These are phyloP conservation scores for Ricordea florida DNA, from an alignment of 92 coral and sea anemone species.

Conservation along the genomic window DNA sequence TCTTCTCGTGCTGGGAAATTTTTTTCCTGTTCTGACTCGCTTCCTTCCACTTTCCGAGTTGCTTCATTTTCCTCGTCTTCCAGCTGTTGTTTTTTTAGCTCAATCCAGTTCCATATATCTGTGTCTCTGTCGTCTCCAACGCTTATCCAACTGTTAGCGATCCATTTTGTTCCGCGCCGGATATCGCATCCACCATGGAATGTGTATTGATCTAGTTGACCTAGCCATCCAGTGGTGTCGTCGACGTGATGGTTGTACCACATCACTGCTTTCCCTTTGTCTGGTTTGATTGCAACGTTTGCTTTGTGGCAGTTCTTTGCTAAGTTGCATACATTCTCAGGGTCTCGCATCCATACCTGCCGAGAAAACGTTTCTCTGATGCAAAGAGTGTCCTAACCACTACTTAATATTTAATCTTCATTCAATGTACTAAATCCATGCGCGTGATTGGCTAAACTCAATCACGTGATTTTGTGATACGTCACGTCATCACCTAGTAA, in stretches of 20 bases:
- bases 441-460: too few species aligned
- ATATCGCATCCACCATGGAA: slow-evolving; percentile 97
- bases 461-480: too few species aligned
- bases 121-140: slow-evolving; percentile 73
- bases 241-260: slow-evolving; percentile 94
- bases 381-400: too few species aligned
- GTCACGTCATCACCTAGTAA: too few species aligned
- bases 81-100: slow-evolving; percentile 54
- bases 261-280: slow-evolving; percentile 88
- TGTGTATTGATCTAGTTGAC: slow-evolving; percentile 74
- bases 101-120: slow-evolving; percentile 87
- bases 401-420: too few species aligned
- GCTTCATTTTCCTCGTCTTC: slow-evolving; percentile 11
- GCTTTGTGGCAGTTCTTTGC: slow-evolving; percentile 90
- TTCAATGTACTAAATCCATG: too few species aligned
- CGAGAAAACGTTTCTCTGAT: too few species aligned
- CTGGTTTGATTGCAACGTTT: slow-evolving; percentile 88
- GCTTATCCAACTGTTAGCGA: slow-evolving; percentile 95
- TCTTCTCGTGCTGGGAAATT: too few species aligned
- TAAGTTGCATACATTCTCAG: slow-evolving; percentile 80
- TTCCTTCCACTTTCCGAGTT: too few species aligned
- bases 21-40: too few species aligned
- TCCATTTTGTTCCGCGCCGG: slow-evolving; percentile 87
- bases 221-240: slow-evolving; percentile 80
- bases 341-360: slow-evolving; percentile 85